These are phyloP conservation scores for Papilio aristodemus DNA, from an alignment of 1,140 invertebrate genomes.

Conservation along the genomic window DNA sequence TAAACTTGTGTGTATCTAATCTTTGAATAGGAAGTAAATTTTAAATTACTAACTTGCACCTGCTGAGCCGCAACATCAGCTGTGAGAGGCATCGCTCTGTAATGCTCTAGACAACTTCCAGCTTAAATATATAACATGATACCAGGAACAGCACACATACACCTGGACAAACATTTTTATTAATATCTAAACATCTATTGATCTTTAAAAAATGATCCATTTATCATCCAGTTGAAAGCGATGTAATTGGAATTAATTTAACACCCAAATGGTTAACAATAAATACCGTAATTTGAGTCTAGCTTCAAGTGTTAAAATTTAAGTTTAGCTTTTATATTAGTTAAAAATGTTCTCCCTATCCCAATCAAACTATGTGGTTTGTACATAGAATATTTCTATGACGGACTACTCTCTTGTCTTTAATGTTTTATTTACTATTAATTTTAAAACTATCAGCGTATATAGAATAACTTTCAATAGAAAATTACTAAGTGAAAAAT, in stretches of 20 bases:
- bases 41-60: conserved; percentile 81
- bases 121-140: conserved; percentile 59
- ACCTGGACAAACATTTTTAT: conserved; percentile 42
- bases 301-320: too few relatives aligned
- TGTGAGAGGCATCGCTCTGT: conserved; percentile 85
- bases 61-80: conserved; percentile 89
- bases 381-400: too few relatives aligned
- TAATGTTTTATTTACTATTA: background rate
- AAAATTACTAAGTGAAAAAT: background rate
- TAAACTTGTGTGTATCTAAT: too few relatives aligned
- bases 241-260: too few relatives aligned
- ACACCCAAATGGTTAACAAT: too few relatives aligned
- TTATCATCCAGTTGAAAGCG: too few relatives aligned
- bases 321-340: background rate
- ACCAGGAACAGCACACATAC: conserved; percentile 57
- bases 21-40: background rate
- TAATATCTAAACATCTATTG: too few relatives aligned
- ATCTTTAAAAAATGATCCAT: too few relatives aligned
- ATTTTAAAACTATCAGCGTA: background rate
- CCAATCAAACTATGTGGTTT: too few relatives aligned
- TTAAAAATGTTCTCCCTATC: background rate
- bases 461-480: background rate
- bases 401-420: too few relatives aligned
- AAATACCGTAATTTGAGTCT: too few relatives aligned
- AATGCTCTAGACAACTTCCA: conserved; percentile 45